Base-by-base conservation (phyloP, 1,140 invertebrate genomes). In the Anagrus nilaparvatae region DNA sequence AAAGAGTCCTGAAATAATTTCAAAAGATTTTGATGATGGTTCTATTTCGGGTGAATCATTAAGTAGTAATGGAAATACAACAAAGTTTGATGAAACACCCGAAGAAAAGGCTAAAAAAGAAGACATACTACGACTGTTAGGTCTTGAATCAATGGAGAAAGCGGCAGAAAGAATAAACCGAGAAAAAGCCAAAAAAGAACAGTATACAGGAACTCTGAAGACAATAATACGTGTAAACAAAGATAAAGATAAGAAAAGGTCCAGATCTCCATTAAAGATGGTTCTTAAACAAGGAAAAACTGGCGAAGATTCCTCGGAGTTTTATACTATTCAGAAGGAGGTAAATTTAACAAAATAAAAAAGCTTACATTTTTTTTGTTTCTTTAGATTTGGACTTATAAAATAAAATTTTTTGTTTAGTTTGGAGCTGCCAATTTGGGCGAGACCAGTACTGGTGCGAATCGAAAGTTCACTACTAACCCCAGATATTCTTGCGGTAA, bases 301-400 rank as follows among this genome's bases (percentile, higher is more conserved):
- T 60, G 72, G 75, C 29, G 64, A 65, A 3, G 76, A 73, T 20
- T 68, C 68, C 12, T 74, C 76, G 48, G 73, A 78, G 14, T 78
- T 76, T 54, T 82, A 83, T 66, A 84, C 79, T 50, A 80, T 83
- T 57, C 79, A 82, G 61, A 81, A 82, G 59, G 82, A 85, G 76
- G 82, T 84, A 47, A 69, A 60, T 44, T 25, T 34, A 40, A 31
- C 7, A 28, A 54, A 52, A 57, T 59, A 53, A 17, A 34, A 16
- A n/a, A 30, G 39, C 39, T 36, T 28, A 16, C 23, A 41, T 44
- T 16, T 20, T 32, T 25, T 45, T 24, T 33, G 37, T 39, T 40
- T 40, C 29, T 41, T 19, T 36, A 12, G 12, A 29, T 31, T 28
- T 21, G 9, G 31, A 31, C 13, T 37, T 41, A 45, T 30, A 44